Base-by-base conservation (phyloP, 1,140 invertebrate genomes). In the Melitaea cinxia region DNA sequence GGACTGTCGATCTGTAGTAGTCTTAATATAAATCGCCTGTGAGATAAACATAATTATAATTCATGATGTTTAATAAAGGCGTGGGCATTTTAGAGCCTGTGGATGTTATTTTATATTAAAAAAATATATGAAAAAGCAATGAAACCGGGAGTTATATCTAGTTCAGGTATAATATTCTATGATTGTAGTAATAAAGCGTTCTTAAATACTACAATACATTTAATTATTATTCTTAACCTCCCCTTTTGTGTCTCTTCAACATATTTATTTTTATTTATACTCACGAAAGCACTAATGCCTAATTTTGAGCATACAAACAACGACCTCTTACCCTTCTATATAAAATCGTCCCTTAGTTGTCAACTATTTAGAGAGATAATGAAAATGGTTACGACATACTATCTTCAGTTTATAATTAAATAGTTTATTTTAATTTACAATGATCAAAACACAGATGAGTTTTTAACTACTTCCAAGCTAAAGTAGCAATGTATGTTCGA, bases 321-420 rank as follows among this genome's bases (percentile, higher is more conserved):
- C 24, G 55, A 47, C 24, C 55, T 47, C n/a, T 57, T 37, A 57
- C 37, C 55, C 55, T 30, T 15, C 14, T 30, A 47, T 57, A n/a
- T 47, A 21, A 17, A 57, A 45, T 57, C 23, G 55, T 47, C 55
- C 24, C 55, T 47, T 42, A 23, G 14, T 21, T 57, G 55, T 47
- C 24, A 57, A 57, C 55, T 57, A 57, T 57, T 57, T 57, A 56
- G 21, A 37, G 23, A 9, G 54, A 56, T 56, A 47, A 57, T 57
- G 55, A 30, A 57, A 57, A 26, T 24, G 9, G 14, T 42, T 42
- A 19, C 14, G 2, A 33, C 10, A 2, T 33, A 33, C n/a, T 2
- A 33, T 10, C 14, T 17, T 17, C 5, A 17, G 0, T 17, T 6
- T 0, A 42, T 15, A 7, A 42, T 12, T 12, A 9, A 2, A 42